Evolutionary conservation across 2,797 vertebrate species (phyloP).

Genomic region (Lepus townsendii): DNA sequence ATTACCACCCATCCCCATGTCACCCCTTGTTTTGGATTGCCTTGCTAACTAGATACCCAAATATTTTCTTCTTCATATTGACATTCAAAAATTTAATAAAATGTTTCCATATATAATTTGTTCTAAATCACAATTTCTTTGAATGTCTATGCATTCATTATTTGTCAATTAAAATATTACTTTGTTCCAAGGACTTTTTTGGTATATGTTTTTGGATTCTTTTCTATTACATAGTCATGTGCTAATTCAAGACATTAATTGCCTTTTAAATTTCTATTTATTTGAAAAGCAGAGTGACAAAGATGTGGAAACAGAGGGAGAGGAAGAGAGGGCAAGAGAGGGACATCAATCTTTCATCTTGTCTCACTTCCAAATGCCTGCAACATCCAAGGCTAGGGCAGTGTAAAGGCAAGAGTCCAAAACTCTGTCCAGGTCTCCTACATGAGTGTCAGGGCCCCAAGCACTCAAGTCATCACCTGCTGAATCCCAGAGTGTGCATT

Average conservation of each 20-base stretch:
- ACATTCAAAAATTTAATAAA: not conserved
- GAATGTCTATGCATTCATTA: conserved; percentile 10
- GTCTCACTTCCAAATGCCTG: no score
- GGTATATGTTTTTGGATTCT: not conserved
- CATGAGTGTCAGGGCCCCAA: no score
- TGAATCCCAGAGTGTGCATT: no score
- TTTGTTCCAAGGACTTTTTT: not conserved
- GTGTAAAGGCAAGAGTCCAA: no score
- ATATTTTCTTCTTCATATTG: not conserved
- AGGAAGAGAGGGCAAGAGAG: no score
- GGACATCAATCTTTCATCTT: no score
- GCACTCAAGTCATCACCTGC: no score
- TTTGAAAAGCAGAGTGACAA: no score
- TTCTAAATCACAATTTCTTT: not conserved
- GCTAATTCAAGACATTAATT: not conserved
- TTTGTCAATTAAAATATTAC: not conserved
- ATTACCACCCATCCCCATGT: not conserved
- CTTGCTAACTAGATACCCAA: not conserved
- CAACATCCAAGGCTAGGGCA: no score
- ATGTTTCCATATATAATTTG: not conserved
- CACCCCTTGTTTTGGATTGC: not conserved
- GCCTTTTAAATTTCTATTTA: no score
- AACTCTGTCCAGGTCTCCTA: no score
- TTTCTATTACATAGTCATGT: not conserved
- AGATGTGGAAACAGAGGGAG: no score